These are phyloP conservation scores for Melitaea athalia DNA, from an alignment of 2,888 invertebrate species.

Conservation along the genomic window DNA sequence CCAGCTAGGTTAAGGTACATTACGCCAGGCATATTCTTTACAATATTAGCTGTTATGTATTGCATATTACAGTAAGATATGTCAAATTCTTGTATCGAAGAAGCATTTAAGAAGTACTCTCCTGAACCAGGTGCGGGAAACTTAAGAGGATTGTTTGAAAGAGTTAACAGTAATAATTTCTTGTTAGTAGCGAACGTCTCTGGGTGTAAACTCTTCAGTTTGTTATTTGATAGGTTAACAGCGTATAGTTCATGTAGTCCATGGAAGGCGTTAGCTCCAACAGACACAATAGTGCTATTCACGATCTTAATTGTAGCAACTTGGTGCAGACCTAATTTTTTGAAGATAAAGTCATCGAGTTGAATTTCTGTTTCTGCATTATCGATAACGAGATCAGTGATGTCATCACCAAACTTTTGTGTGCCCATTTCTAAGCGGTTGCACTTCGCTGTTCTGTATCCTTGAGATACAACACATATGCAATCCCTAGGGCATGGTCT, in stretches of 20 bases:
- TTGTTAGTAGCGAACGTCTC: conserved; percentile 87
- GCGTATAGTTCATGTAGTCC: conserved; percentile 85
- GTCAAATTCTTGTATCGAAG: conserved; percentile 86
- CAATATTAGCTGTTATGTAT: conserved; percentile 84
- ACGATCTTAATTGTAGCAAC: conserved; percentile 86
- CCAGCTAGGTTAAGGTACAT: conserved; percentile 86
- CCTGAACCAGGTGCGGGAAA: conserved; percentile 66
- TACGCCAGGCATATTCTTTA: conserved; percentile 84
- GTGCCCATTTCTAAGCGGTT: conserved; percentile 85
- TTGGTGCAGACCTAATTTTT: conserved; percentile 84
- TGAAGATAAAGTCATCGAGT: conserved; percentile 83
- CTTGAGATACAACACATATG: conserved; percentile 83
- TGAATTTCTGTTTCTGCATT: conserved; percentile 83
- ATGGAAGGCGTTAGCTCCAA: conserved; percentile 87
- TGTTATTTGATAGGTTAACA: conserved; percentile 86
- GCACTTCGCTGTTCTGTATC: conserved; percentile 85
- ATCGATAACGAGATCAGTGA: conserved; percentile 85
- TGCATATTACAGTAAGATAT: conserved; percentile 86
- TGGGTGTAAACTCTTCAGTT: conserved; percentile 85
- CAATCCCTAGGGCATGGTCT: conserved; percentile 85
- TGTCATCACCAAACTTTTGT: conserved; percentile 85
- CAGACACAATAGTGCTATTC: conserved; percentile 85
- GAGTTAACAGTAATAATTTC: conserved; percentile 84
- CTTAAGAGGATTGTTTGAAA: conserved; percentile 85
- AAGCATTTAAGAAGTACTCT: conserved; percentile 82